These are phyloP conservation scores for Myiothlypis chrysogaster DNA, from an alignment of 2,797 vertebrate species.

Conservation along the genomic window DNA sequence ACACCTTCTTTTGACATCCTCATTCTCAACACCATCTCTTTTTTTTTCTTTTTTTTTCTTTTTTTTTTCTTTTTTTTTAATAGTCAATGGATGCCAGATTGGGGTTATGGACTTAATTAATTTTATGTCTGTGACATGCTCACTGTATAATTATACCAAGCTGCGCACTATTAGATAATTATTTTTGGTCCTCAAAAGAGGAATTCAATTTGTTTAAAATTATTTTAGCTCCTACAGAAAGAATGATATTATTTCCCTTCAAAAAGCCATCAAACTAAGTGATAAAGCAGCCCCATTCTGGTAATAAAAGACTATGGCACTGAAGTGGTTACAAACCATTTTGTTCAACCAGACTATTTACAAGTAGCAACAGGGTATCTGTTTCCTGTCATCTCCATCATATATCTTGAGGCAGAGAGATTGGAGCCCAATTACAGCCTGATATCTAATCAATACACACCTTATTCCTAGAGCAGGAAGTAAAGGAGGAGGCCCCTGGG, in stretches of 20 bases:
- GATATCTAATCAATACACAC: conserved; percentile 99
- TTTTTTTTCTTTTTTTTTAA: neutral
- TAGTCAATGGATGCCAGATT: neutral
- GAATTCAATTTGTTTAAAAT: conserved; percentile 50
- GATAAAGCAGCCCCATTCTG: conserved; percentile 3
- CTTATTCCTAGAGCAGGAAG: conserved; percentile 99
- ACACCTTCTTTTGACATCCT: conserved; percentile 20
- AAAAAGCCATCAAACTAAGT: neutral
- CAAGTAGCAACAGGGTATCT: conserved; percentile 90
- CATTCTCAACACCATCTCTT: neutral
- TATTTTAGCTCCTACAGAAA: conserved; percentile 36
- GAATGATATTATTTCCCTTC: neutral
- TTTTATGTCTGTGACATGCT: conserved; percentile 33
- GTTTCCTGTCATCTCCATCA: conserved; percentile 97
- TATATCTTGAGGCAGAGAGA: conserved; percentile 93
- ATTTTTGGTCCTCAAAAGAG: conserved; percentile 28
- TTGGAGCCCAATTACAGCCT: conserved; percentile 98
- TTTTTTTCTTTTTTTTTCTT: no score
- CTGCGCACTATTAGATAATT: conserved; percentile 2
- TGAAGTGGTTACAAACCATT: conserved; percentile 87
- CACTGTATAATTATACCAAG: conserved; percentile 54
- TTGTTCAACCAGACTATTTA: conserved; percentile 94
- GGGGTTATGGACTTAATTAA: conserved; percentile 11
- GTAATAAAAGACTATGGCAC: conserved; percentile 71
- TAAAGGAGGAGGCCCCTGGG: conserved; percentile 98